A percentile compares a stretch with the other conserved stretches of the same genome.
Evolutionary conservation across 2,797 vertebrate genomes (phyloP).

Genomic region (Tauraco hartlaubi): DNA sequence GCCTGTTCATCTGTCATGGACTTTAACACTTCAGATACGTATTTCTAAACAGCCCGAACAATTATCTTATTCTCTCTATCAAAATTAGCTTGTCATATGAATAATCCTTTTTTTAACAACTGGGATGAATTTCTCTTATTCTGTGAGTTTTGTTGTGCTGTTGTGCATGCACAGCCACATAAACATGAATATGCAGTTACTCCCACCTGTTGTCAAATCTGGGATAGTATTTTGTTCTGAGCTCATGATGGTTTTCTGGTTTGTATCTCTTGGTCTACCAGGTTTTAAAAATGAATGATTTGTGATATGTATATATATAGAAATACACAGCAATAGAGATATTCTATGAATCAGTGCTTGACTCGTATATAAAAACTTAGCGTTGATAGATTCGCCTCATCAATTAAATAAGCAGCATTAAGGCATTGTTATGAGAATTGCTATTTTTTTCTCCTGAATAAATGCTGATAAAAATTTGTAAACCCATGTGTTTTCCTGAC

Average conservation of each 20-base stretch:
- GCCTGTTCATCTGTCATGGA: neutral
- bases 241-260: neutral
- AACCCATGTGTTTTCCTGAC: neutral
- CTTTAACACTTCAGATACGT: neutral
- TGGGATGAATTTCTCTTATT: neutral
- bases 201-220: neutral
- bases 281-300: neutral
- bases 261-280: neutral
- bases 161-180: neutral
- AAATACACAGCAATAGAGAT: neutral
- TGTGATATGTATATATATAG: neutral
- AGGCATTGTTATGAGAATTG: neutral
- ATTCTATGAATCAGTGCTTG: neutral
- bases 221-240: neutral
- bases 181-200: neutral
- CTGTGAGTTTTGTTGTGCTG: neutral
- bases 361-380: neutral
- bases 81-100: neutral
- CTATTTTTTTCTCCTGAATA: neutral
- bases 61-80: neutral
- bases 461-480: neutral
- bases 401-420: neutral
- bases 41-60: neutral
- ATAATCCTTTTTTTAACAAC: neutral
- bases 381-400: neutral